A percentile compares a stretch with the other conserved stretches of the same genome.
Conservation (phyloP, 2,888 invertebrate species). For the Galeruca laticollis region DNA sequence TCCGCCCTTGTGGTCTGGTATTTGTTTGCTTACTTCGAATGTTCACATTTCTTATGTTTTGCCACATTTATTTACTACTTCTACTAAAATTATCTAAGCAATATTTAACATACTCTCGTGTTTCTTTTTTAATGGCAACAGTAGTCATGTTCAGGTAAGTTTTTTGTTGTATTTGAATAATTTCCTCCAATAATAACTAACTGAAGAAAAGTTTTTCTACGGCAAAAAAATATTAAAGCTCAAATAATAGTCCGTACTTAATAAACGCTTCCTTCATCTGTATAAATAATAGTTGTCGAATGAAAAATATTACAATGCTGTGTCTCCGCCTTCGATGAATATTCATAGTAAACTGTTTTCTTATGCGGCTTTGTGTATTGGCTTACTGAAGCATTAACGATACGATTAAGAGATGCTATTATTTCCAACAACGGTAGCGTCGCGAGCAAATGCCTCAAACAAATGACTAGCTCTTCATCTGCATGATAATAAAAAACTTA, state of each 20-base stretch:
- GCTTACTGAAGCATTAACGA: conserved; percentile 23
- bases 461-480: conserved; percentile 16
- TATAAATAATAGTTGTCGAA: background rate
- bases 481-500: conserved; percentile 5
- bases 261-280: background rate
- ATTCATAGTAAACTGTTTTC: conserved; percentile 31
- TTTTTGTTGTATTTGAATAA: no score
- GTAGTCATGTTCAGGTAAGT: no score
- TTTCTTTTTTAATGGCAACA: no score
- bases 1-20: no score
- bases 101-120: no score
- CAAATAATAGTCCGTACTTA: background rate
- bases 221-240: background rate
- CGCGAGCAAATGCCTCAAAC: conserved; percentile 2
- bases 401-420: conserved; percentile 29
- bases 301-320: background rate
- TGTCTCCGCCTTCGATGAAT: conserved; percentile 21
- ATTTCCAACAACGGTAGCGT: conserved; percentile 13
- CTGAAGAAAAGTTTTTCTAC: background rate
- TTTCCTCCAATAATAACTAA: no score
- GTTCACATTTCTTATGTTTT: no score
- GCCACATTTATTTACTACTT: no score
- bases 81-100: no score
- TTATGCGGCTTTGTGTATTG: conserved; percentile 21
- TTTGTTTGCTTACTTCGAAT: no score